Percentiles rank a stretch among this genome's conserved stretches.
Evolutionary conservation across 2,888 invertebrate genomes (phyloP).

Genomic region (Lithophane leautieri): DNA sequence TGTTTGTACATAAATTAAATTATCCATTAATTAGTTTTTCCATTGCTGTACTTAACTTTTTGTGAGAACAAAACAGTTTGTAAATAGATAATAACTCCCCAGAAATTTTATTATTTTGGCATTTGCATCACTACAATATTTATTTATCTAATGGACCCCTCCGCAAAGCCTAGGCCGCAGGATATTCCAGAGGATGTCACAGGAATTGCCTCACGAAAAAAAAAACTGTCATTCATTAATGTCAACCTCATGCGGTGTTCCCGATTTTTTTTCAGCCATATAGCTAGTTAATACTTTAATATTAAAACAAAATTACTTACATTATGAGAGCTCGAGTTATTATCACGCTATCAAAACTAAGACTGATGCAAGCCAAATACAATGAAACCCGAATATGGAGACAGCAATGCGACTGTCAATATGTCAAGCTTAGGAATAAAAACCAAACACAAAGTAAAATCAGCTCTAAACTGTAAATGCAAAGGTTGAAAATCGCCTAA

Average conservation of each 20-base stretch:
- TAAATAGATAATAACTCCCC: not conserved
- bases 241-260: not conserved
- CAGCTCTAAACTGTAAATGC: not conserved
- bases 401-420: slow-evolving; percentile 34
- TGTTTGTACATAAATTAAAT: not conserved
- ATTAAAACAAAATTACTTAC: slow-evolving; percentile 37
- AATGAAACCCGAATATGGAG: slow-evolving; percentile 51
- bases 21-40: too few relatives aligned
- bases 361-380: slow-evolving; percentile 54
- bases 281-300: too few relatives aligned
- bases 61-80: not conserved
- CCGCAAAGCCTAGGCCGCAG: not conserved
- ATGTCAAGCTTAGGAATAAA: slow-evolving; percentile 35
- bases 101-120: not conserved
- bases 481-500: not conserved
- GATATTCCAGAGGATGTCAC: not conserved
- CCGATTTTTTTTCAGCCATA: too few relatives aligned
- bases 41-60: not conserved
- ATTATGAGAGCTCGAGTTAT: slow-evolving; percentile 9
- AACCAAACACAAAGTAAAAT: not conserved
- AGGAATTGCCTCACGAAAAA: too few relatives aligned
- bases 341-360: slow-evolving; percentile 44
- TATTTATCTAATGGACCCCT: not conserved
- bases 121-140: not conserved
- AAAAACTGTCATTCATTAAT: not conserved